A percentile compares a stretch with the other conserved stretches of the same genome.
These are phyloP conservation scores for Chondrosia reniformis DNA, from an alignment of 37 sponge, comb jelly and placozoan species.

Conservation along the genomic window DNA sequence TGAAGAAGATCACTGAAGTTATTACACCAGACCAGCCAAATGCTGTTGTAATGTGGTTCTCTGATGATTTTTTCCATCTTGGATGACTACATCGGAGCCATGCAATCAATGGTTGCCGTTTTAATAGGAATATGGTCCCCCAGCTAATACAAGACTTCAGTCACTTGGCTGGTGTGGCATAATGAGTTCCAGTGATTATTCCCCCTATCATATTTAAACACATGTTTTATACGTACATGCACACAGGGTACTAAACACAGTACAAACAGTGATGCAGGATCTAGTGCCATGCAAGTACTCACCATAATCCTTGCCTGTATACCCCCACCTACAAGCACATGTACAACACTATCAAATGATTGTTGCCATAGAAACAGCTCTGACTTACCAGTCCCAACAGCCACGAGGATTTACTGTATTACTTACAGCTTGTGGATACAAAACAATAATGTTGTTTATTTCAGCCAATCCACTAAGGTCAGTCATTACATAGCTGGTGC, in stretches of 20 bases:
- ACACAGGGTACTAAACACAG: not conserved
- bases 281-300: not conserved
- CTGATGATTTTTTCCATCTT: no score
- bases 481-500: constrained; percentile 39
- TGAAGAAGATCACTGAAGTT: no score
- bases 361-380: not conserved
- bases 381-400: constrained; percentile 83
- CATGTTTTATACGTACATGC: not conserved
- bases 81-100: no score
- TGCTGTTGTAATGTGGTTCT: no score
- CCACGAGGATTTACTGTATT: constrained; percentile 61
- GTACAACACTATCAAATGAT: not conserved
- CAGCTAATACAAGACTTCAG: no score
- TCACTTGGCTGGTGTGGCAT: no score
- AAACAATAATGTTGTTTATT: constrained; percentile 61
- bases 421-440: constrained; percentile 67
- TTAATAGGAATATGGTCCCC: no score
- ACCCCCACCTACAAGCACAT: constrained; percentile 62
- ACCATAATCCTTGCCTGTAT: constrained; percentile 57
- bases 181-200: no score
- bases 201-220: no score
- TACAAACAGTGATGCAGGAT: not conserved
- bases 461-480: constrained; percentile 70
- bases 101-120: no score
- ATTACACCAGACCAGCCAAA: no score